Evolutionary conservation across 2,797 vertebrate genomes (phyloP), one percentile per base, ranked within the genome.

Genomic region (Myioborus melanocephalus): DNA sequence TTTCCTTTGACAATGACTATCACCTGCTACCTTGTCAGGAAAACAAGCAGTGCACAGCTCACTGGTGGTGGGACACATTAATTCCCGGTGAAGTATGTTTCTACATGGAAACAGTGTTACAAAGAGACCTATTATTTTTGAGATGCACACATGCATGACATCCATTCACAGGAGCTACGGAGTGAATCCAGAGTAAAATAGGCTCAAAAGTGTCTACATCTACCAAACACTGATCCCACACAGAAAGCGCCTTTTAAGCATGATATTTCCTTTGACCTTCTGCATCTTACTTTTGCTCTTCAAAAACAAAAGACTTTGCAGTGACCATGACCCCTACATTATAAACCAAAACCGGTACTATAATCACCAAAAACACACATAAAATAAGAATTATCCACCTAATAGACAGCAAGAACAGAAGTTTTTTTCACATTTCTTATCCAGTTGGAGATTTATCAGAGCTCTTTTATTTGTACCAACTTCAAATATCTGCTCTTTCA

Each of bases 111-210:
- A 79, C 37, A 24, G 60, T 63, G 68, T 77, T 89, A 92, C 44
- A 82, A 61, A 89, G 37, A 63, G 68, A 56, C 32, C 66, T 61
- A 43, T 84, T 96, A 80, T 94, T 93, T 79, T 50, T 59, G 73
- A 90, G 83, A 72, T 32, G 68, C 86, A 92, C 82, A 76, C 72
- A 52, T 57, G 71, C 89, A 60, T 68, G 88, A 94, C 79, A 88
- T 57, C 79, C 72, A 94, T 77, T 92, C 85, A 84, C 49, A 59
- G 50, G 63, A 92, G 27, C 66, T 87, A 70, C 0, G 8, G 0
- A 92, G 82, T 64, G 82, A 86, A 93, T 94, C 82, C 76, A 56
- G 63, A 95, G 60, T 22, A 95, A 68, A 97, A 95, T 7, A 91
- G 75, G 66, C 53, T 83, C 39, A 4, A 70, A 95, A 94, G 72